These are phyloP conservation scores for Athene noctua DNA, from an alignment of 2,113 vertebrate genomes.

Conservation along the genomic window DNA sequence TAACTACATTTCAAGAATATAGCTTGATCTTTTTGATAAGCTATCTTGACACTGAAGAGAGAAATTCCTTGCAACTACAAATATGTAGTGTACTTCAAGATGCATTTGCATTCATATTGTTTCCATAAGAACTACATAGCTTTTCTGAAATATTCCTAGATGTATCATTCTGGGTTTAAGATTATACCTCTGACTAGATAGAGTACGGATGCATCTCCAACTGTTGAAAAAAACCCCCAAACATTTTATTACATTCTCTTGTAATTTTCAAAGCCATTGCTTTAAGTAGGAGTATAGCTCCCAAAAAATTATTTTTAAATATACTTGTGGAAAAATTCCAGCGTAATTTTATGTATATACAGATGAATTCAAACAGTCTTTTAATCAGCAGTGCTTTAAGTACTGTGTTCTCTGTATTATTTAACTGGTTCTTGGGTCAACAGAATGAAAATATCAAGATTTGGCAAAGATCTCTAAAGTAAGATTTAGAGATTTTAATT, in stretches of 20 bases:
- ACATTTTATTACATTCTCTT: background rate
- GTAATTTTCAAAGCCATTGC: background rate
- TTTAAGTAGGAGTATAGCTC: background rate
- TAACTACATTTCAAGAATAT: background rate
- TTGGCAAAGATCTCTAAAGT: background rate
- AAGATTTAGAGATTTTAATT: background rate
- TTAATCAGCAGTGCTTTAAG: background rate
- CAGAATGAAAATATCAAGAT: background rate
- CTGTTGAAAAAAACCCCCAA: background rate
- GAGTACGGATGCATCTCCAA: background rate
- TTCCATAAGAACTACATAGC: background rate
- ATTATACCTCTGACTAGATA: background rate
- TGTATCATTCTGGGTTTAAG: background rate
- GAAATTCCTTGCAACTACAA: background rate
- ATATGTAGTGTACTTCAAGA: background rate
- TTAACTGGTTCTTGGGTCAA: background rate
- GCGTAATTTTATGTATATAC: background rate
- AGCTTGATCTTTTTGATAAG: background rate
- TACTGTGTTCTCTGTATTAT: background rate
- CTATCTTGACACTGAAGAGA: background rate
- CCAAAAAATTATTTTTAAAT: background rate
- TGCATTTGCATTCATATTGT: background rate
- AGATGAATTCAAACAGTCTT: background rate
- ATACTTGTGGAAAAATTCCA: background rate
- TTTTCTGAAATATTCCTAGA: background rate